Evolutionary conservation across 2,113 vertebrate species (phyloP), one percentile per base, ranked within the genome.

Genomic region (Varanus salvator): DNA sequence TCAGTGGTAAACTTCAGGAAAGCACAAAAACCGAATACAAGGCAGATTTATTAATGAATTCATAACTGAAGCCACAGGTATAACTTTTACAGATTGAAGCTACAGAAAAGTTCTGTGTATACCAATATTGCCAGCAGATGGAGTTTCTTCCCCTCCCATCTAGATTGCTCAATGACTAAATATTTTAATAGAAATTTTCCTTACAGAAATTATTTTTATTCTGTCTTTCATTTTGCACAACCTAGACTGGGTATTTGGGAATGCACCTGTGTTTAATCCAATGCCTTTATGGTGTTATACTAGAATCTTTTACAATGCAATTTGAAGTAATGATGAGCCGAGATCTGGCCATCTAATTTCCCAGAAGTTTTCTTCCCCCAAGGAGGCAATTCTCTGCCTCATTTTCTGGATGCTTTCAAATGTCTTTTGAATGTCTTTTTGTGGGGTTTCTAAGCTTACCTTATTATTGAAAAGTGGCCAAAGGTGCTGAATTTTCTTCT

Each of bases 1-100:
- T 68, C 48, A 85, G 60, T 91, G 72, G 81, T 38, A 21, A 76
- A 48, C 44, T 34, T 66, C 88, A 90, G 84, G 54, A 57, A 92
- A 74, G 57, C 69, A 64, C 82, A 93, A 80, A 88, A 54, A 80
- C 71, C 68, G 90, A 93, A 89, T 74, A 50, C 8, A 5, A 21
- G 87, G 93, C 90, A 77, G 77, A 91, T 93, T 92, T 84, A 0
- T 44, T 87, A 85, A 12, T 80, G 7, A 78, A 86, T 71, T 90
- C 54, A 87, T 19, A 86, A 19, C 50, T 80, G 52, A 90, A 89
- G 29, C 38, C 85, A 29, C 76, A 92, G 74, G 4, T 44, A 89
- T 80, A 78, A 87, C 84, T 88, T 44, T 44, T 90, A 90, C 64
- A 57, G 72, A 66, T 86, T 31, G 1, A 87, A 21, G 34, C 64